These are phyloP conservation scores for Agrilus mali DNA, from an alignment of 2,888 invertebrate species.

Conservation along the genomic window DNA sequence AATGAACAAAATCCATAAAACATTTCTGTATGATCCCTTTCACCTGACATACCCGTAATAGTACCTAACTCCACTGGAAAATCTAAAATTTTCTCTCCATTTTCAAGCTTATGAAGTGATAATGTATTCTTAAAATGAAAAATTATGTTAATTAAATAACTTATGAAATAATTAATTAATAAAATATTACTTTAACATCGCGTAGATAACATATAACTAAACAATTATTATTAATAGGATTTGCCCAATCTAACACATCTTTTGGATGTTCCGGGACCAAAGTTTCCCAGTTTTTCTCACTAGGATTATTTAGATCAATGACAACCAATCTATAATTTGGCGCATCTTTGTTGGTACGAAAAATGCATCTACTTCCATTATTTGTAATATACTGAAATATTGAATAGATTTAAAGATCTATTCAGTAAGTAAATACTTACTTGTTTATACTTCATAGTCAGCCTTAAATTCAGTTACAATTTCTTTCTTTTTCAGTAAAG, in stretches of 20 bases:
- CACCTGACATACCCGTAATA: slow-evolving; percentile 71
- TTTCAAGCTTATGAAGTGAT: slow-evolving; percentile 61
- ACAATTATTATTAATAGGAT: slow-evolving; percentile 73
- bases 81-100: slow-evolving; percentile 57
- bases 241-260: slow-evolving; percentile 84
- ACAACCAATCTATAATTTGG: slow-evolving; percentile 81
- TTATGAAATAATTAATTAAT: background rate
- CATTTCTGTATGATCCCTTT: slow-evolving; percentile 74
- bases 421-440: slow-evolving; percentile 5
- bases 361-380: slow-evolving; percentile 65
- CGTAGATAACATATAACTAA: slow-evolving; percentile 79
- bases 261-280: slow-evolving; percentile 72
- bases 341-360: slow-evolving; percentile 88
- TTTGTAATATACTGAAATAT: slow-evolving; percentile 76
- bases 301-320: slow-evolving; percentile 63
- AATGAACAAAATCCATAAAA: slow-evolving; percentile 94
- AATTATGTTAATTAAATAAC: background rate
- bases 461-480: slow-evolving; percentile 84
- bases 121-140: slow-evolving; percentile 54
- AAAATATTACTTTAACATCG: slow-evolving; percentile 73
- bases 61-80: slow-evolving; percentile 82
- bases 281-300: slow-evolving; percentile 68
- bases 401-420: slow-evolving; percentile 3
- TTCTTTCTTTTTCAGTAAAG: slow-evolving; percentile 57
- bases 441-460: slow-evolving; percentile 68